Evolutionary conservation across 2,888 invertebrate species (phyloP).

Genomic region (Galeopsomyia nigrocyanea): DNA sequence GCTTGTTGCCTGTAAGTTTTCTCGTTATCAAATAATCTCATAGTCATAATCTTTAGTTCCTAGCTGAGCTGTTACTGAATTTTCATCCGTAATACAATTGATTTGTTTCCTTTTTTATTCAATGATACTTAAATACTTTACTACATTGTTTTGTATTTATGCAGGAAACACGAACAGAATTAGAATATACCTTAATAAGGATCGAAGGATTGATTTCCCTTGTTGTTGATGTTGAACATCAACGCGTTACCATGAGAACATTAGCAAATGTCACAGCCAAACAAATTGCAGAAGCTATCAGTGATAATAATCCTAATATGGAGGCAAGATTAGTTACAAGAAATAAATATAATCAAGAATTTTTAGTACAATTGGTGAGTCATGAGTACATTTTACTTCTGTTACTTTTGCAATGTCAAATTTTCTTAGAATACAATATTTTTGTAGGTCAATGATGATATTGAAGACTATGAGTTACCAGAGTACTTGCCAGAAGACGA

Average conservation of each 20-base stretch:
- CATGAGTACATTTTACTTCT: conserved; percentile 10
- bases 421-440: conserved; percentile 3
- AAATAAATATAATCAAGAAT: conserved; percentile 68
- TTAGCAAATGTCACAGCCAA: conserved; percentile 64
- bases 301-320: conserved; percentile 64
- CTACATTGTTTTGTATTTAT: no score
- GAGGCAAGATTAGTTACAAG: conserved; percentile 66
- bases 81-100: no score
- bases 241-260: conserved; percentile 68
- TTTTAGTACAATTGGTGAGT: conserved; percentile 64
- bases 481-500: conserved; percentile 66
- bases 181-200: conserved; percentile 66
- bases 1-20: conserved; percentile 61
- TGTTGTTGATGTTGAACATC: conserved; percentile 68
- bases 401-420: neutral
- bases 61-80: no score
- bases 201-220: conserved; percentile 67
- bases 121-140: no score
- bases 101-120: no score
- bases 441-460: conserved; percentile 58
- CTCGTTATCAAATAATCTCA: conserved; percentile 1
- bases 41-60: no score
- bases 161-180: conserved; percentile 65
- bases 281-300: conserved; percentile 66
- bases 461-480: conserved; percentile 62